These are phyloP conservation scores for Trididemnum clinides DNA, from an alignment of 23 tunicate genomes.

Conservation along the genomic window DNA sequence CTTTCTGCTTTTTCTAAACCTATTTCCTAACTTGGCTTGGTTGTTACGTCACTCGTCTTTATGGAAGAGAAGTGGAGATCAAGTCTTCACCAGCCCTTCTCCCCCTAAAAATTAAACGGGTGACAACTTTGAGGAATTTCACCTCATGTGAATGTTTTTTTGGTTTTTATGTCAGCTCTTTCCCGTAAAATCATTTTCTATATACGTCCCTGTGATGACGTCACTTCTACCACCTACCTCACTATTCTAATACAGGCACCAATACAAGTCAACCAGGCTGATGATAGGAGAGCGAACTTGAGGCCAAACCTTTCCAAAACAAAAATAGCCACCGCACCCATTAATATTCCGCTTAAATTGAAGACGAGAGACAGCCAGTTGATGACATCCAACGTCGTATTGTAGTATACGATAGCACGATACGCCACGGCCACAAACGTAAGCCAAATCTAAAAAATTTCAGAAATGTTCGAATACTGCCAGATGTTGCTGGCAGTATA, in stretches of 20 bases:
- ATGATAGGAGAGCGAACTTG: slow-evolving; percentile 23
- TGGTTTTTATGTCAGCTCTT: too few relatives aligned
- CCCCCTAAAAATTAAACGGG: too few relatives aligned
- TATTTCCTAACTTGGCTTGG: too few relatives aligned
- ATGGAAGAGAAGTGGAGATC: too few relatives aligned
- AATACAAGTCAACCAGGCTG: slow-evolving; percentile 49
- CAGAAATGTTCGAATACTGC: too few relatives aligned
- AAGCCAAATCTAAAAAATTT: slow-evolving; percentile 79
- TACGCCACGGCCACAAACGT: slow-evolving; percentile 83
- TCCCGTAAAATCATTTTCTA: too few relatives aligned
- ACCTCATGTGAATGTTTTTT: too few relatives aligned
- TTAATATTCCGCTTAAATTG: slow-evolving; percentile 52
- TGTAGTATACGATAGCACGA: slow-evolving; percentile 61
- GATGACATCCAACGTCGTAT: slow-evolving; percentile 53
- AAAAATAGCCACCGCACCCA: slow-evolving; percentile 63
- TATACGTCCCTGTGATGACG: too few relatives aligned
- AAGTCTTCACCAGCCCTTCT: too few relatives aligned
- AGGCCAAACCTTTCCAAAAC: slow-evolving; percentile 62
- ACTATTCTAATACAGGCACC: slow-evolving; percentile 43
- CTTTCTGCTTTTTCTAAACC: too few relatives aligned
- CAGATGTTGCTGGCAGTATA: background rate
- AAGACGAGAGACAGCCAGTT: slow-evolving; percentile 77
- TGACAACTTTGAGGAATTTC: too few relatives aligned
- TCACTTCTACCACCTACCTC: slow-evolving; percentile 24
- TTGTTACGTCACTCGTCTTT: too few relatives aligned